These are phyloP conservation scores for Euphonia xanthogaster DNA, from an alignment of 2,797 vertebrate genomes.

Conservation along the genomic window DNA sequence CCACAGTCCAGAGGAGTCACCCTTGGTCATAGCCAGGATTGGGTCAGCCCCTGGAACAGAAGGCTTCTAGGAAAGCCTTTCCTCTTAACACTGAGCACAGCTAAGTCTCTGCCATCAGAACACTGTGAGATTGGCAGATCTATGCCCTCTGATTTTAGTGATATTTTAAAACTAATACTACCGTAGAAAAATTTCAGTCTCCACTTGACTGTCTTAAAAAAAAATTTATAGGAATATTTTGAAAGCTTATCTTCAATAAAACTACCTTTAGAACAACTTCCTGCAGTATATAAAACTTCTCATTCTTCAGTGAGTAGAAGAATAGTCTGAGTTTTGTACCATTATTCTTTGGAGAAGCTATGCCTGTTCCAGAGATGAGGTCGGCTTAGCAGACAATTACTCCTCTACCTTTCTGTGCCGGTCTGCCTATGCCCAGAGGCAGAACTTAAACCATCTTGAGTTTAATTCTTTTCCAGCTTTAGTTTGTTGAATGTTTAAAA, in stretches of 20 bases:
- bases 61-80: background rate
- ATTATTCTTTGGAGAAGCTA: background rate
- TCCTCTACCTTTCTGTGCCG: background rate
- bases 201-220: constrained; percentile 20
- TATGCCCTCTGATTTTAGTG: constrained; percentile 47
- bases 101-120: background rate
- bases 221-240: constrained; percentile 40
- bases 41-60: background rate
- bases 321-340: background rate
- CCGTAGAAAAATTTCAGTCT: background rate
- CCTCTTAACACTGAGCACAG: background rate
- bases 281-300: background rate
- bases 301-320: background rate
- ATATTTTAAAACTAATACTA: constrained; percentile 50
- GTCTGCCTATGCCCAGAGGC: background rate
- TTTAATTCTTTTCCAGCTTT: background rate
- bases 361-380: background rate
- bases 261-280: constrained; percentile 12
- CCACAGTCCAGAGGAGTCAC: background rate
- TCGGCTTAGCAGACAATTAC: background rate
- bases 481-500: background rate
- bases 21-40: background rate
- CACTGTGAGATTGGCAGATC: constrained; percentile 15
- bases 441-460: background rate
- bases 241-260: constrained; percentile 24